Evolutionary conservation across 1,140 invertebrate species (phyloP).

Genomic region (Bradynema listronoti): DNA sequence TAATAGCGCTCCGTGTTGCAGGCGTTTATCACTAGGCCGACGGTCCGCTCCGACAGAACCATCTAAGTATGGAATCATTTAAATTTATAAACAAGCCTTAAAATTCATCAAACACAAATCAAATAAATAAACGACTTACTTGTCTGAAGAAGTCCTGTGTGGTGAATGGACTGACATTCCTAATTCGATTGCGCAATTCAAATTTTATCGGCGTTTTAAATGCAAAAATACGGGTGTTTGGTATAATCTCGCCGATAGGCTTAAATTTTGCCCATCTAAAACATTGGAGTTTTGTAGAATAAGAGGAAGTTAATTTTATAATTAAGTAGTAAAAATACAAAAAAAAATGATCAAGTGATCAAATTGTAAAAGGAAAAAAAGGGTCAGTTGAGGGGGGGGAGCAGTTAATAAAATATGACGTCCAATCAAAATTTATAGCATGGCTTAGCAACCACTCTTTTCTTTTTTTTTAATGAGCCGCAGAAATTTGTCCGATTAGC

Average conservation of each 20-base stretch:
- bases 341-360: neutral
- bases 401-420: too few relatives aligned
- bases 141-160: conserved; percentile 36
- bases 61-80: conserved; percentile 41
- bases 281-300: too few relatives aligned
- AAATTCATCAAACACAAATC: conserved; percentile 9
- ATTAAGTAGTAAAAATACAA: too few relatives aligned
- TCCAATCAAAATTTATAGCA: too few relatives aligned
- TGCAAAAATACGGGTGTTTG: conserved; percentile 68
- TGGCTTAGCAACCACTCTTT: too few relatives aligned
- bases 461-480: too few relatives aligned
- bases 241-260: conserved; percentile 65
- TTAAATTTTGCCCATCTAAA: conserved; percentile 69
- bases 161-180: conserved; percentile 55
- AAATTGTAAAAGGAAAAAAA: too few relatives aligned
- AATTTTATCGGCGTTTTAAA: conserved; percentile 72
- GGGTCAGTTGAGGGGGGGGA: too few relatives aligned
- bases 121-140: conserved; percentile 23
- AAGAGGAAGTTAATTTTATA: too few relatives aligned
- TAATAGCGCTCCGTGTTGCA: conserved; percentile 69
- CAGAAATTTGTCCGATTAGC: too few relatives aligned
- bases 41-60: conserved; percentile 60
- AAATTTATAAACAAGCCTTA: conserved; percentile 7
- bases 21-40: conserved; percentile 68
- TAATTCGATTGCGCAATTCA: conserved; percentile 64